Conservation (phyloP, 2,113 vertebrate genomes). For the Megaleporinus macrocephalus region DNA sequence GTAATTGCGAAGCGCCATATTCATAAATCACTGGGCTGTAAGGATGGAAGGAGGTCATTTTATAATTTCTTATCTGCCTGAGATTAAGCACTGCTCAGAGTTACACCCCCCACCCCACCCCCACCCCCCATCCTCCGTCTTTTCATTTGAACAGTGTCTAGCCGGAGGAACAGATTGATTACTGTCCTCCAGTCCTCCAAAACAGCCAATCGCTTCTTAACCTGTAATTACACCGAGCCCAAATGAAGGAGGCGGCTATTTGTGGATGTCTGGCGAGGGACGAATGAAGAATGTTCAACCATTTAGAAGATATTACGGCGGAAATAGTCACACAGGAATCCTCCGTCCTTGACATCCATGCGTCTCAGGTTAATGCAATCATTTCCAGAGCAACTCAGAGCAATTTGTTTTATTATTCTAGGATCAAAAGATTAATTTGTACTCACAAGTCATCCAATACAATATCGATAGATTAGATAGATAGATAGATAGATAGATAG, state of each 20-base stretch:
- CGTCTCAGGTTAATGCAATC: no score
- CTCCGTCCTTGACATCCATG: no score
- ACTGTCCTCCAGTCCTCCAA: slow-evolving; percentile 69
- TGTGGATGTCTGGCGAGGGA: neutral
- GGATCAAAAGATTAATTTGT: no score
- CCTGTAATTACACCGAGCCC: slow-evolving; percentile 63
- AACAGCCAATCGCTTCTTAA: slow-evolving; percentile 79
- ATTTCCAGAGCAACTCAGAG: no score
- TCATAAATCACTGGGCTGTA: slow-evolving; percentile 81
- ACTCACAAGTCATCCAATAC: no score
- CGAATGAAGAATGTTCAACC: neutral
- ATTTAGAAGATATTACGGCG: no score
- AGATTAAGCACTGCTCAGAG: slow-evolving; percentile 67
- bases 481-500: no score
- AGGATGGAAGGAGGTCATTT: slow-evolving; percentile 80
- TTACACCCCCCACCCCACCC: slow-evolving; percentile 56
- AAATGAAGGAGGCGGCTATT: slow-evolving; percentile 39
- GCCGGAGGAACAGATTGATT: slow-evolving; percentile 79
- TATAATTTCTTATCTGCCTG: slow-evolving; percentile 73
- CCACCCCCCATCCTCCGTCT: slow-evolving; percentile 60
- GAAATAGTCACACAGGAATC: no score
- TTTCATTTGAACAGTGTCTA: slow-evolving; percentile 71
- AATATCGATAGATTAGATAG: slow-evolving; percentile 5
- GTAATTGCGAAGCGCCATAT: slow-evolving; percentile 77
- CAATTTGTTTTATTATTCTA: no score